Percentiles rank a stretch among this genome's conserved stretches.
phyloP scores from a whole-genome alignment of 2,113 vertebrate genomes.

The Dinomys branickii region DNA sequence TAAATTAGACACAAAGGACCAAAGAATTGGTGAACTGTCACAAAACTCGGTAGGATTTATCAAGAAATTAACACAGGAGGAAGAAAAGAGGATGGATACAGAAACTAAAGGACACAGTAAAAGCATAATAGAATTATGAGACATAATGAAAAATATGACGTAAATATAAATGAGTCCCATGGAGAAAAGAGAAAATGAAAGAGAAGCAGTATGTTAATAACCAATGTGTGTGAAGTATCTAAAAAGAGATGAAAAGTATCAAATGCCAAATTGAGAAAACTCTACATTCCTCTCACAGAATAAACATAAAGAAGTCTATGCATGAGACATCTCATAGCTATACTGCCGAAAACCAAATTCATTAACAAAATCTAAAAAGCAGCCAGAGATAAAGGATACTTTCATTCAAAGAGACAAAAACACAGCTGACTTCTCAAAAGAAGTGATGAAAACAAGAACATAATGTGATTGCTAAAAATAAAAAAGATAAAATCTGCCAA shows the following conservation, averaged over 20 bases:
- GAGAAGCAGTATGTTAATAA: background rate
- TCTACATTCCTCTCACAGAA: background rate
- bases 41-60: background rate
- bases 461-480: background rate
- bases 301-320: background rate
- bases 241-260: background rate
- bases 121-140: background rate
- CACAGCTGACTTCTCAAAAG: constrained; percentile 17
- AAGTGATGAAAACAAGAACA: background rate
- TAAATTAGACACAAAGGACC: background rate
- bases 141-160: background rate
- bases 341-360: background rate
- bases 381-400: background rate
- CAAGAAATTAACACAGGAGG: background rate
- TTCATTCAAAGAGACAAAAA: constrained; percentile 6
- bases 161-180: background rate
- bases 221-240: background rate
- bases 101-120: background rate
- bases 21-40: background rate
- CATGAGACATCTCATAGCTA: background rate
- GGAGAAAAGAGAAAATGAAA: background rate
- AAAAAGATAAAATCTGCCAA: background rate
- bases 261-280: background rate
- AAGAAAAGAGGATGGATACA: background rate
- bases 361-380: constrained; percentile 5